Evolutionary conservation across 2,113 vertebrate genomes (phyloP), one percentile per base, ranked within the genome.

Genomic region (Protobothrops flavoviridis): DNA sequence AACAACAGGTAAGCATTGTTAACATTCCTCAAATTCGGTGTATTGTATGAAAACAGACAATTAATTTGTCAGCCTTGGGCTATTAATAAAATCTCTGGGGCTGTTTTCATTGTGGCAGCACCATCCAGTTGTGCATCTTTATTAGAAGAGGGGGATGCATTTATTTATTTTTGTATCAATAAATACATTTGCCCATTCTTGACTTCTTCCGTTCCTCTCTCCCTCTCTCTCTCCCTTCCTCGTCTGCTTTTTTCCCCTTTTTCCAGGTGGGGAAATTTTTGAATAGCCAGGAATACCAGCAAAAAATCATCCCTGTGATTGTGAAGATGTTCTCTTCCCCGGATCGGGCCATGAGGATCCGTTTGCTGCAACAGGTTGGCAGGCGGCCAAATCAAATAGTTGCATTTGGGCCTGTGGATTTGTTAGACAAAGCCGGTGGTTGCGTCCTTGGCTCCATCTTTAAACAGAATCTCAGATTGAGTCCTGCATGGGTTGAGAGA

Each of bases 241-340:
- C 13, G 56, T 24, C 53, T 33, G 43, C 13, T 29, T 13, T 24
- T 48, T 81, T 10, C 5, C 69, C 2, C 5, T 2, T 43, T 3
- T 17, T 52, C 5, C 95, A 99, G 99, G 98, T 99, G 93, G 99
- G 99, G 26, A 99, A 99, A 95, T 98, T 98, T 93, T 97, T 99
- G 57, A 98, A 96, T 1, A 95, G 98, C 0, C 98, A 99, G 61
- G 99, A 99, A 95, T 99, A 99, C 95, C 99, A 99, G 92, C 98
- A 98, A 96, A 99, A 99, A 95, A 98, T 99, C 95, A 98, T 99
- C 91, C 99, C 99, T 0, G 98, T 99, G 1, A 98, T 99, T 1
- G 98, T 99, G 26, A 99, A 99, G 96, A 99, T 99, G 99, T 99
- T 99, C 96, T 99, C 99, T 2, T 99, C 99, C 74, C 98, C 99